Evolutionary conservation across 2,888 invertebrate genomes (phyloP).

Genomic region (Paralinhomoeus sp.): DNA sequence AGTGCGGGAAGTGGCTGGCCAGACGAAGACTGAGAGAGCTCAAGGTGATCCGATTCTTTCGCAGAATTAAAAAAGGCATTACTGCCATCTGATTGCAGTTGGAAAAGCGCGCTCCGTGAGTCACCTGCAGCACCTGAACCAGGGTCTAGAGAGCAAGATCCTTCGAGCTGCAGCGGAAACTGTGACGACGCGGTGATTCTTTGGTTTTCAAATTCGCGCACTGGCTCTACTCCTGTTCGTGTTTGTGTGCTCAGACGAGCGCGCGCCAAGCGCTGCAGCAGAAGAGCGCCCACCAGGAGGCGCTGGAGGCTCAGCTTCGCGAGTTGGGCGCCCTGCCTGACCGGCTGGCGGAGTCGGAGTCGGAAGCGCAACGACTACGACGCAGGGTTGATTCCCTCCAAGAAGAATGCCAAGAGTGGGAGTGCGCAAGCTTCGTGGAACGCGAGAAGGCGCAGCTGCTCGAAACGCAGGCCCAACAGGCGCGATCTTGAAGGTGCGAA

Average conservation of each 20-base stretch:
- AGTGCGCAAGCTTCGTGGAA: no score
- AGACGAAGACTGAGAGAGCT: slow-evolving; percentile 54
- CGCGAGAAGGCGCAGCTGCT: no score
- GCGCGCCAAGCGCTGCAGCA: background rate
- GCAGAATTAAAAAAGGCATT: no score
- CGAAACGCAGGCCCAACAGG: no score
- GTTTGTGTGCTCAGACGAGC: background rate
- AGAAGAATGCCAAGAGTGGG: no score
- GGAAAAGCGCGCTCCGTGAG: slow-evolving; percentile 75
- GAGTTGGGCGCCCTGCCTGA: background rate
- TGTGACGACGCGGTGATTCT: slow-evolving; percentile 47
- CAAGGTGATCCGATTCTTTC: slow-evolving; percentile 33
- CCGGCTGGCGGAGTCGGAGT: background rate
- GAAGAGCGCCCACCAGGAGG: background rate
- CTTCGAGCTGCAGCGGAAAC: slow-evolving; percentile 79
- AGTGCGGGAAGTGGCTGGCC: slow-evolving; percentile 48
- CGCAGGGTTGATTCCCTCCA: no score
- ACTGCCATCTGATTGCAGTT: slow-evolving; percentile 33
- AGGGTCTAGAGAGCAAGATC: slow-evolving; percentile 90
- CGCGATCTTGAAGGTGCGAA: no score
- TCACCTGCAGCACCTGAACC: slow-evolving; percentile 74
- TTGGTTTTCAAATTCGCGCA: no score
- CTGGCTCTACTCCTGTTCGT: background rate
- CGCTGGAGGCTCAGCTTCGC: background rate
- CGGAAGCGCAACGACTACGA: background rate